Conservation (phyloP, 2,113 vertebrate species). For the Heteronetta atricapilla region DNA sequence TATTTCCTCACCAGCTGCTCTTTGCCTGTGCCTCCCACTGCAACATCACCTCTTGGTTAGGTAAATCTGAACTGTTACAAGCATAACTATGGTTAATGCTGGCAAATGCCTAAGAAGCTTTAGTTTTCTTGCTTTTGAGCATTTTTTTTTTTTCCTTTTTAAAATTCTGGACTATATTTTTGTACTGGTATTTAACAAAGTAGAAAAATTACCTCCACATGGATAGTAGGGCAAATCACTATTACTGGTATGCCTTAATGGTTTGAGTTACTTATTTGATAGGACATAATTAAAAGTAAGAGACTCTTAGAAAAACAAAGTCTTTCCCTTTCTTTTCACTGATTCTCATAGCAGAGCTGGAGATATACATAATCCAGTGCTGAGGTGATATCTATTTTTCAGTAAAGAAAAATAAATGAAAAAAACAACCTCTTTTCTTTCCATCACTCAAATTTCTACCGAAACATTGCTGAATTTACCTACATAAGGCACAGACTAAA, state of each 20-base stretch:
- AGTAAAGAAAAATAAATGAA: not conserved
- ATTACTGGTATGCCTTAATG: not conserved
- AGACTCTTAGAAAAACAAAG: not conserved
- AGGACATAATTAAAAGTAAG: not conserved
- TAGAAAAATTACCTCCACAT: not conserved
- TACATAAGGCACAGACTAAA: not conserved
- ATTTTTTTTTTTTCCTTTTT: not conserved
- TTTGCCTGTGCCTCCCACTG: not conserved
- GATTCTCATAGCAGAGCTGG: not conserved
- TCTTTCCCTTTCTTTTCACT: not conserved
- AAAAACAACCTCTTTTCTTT: not conserved
- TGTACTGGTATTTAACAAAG: not conserved
- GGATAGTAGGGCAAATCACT: not conserved
- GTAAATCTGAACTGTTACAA: not conserved
- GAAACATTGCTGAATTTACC: not conserved
- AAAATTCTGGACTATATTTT: not conserved
- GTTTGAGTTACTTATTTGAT: not conserved
- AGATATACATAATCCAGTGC: not conserved
- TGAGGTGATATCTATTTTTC: not conserved
- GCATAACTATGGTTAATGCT: not conserved
- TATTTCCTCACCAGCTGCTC: rapidly evolving
- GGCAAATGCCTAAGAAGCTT: not conserved
- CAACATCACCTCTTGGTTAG: not conserved
- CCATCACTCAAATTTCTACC: not conserved
- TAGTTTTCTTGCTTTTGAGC: not conserved